These are phyloP conservation scores for Tinamus guttatus DNA, from an alignment of 2,113 vertebrate genomes.

Conservation along the genomic window DNA sequence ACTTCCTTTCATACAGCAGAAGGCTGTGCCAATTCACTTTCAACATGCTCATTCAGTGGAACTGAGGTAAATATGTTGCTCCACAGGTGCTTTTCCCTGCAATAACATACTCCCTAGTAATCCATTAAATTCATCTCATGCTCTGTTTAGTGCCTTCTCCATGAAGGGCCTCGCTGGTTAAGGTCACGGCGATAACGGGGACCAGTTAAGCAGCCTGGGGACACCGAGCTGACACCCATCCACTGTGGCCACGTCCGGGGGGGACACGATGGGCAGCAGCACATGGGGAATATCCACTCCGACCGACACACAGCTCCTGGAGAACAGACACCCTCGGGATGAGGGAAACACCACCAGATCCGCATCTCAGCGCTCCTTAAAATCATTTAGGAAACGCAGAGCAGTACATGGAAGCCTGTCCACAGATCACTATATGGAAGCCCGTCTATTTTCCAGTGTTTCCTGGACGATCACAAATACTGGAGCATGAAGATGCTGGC, in stretches of 20 bases:
- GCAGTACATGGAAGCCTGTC: background rate
- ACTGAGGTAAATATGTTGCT: conserved; percentile 55
- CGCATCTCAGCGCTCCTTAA: background rate
- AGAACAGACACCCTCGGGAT: background rate
- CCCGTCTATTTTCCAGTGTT: background rate
- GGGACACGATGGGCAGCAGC: background rate
- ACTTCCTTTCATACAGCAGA: conserved; percentile 58
- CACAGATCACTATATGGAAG: too few species aligned
- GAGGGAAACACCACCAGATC: background rate
- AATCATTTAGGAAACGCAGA: background rate
- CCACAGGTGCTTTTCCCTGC: conserved; percentile 70
- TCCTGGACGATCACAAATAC: background rate
- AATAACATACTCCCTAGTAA: conserved; percentile 58
- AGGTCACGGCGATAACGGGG: conserved; percentile 37
- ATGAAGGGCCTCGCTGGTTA: conserved; percentile 49
- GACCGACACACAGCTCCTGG: rapidly evolving
- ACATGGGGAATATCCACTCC: background rate
- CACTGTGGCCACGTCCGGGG: background rate
- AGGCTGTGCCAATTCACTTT: conserved; percentile 44
- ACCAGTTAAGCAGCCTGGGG: conserved; percentile 55
- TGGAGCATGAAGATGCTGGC: background rate
- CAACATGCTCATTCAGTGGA: conserved; percentile 58
- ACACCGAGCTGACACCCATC: conserved; percentile 26
- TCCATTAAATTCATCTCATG: conserved; percentile 56
- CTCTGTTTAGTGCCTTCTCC: conserved; percentile 53